Evolutionary conservation across 2,888 invertebrate species (phyloP).

Genomic region (Tachina lurida): DNA sequence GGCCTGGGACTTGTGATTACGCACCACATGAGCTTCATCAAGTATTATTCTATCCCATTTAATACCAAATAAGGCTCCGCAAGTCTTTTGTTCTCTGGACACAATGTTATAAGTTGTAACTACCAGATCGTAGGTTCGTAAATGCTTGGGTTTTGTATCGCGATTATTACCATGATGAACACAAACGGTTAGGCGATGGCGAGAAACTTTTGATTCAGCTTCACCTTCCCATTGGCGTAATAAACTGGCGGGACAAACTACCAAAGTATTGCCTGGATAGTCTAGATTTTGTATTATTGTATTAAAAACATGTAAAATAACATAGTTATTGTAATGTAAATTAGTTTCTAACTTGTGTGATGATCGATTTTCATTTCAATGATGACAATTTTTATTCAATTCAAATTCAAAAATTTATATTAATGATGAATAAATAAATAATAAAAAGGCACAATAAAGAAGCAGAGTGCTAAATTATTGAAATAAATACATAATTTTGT

Average conservation of each 20-base stretch:
- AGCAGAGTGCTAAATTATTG: too few relatives aligned
- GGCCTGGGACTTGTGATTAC: constrained; percentile 92
- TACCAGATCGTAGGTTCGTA: constrained; percentile 91
- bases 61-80: constrained; percentile 87
- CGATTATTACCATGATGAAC: constrained; percentile 93
- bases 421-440: too few relatives aligned
- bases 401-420: too few relatives aligned
- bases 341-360: neutral
- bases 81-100: constrained; percentile 85
- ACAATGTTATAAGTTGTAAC: constrained; percentile 94
- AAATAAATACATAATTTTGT: too few relatives aligned
- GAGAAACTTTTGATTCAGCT: constrained; percentile 86
- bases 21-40: constrained; percentile 96
- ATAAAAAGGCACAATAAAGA: too few relatives aligned
- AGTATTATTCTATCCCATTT: constrained; percentile 94
- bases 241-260: constrained; percentile 96
- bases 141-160: constrained; percentile 85
- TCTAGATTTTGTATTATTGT: constrained; percentile 76
- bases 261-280: constrained; percentile 89
- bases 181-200: constrained; percentile 86
- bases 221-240: constrained; percentile 95
- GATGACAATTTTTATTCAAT: too few relatives aligned
- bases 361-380: neutral
- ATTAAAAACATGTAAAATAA: neutral
- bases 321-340: neutral